Evolutionary conservation across 2,113 vertebrate genomes (phyloP).

Genomic region (Nesospiza acunhae): DNA sequence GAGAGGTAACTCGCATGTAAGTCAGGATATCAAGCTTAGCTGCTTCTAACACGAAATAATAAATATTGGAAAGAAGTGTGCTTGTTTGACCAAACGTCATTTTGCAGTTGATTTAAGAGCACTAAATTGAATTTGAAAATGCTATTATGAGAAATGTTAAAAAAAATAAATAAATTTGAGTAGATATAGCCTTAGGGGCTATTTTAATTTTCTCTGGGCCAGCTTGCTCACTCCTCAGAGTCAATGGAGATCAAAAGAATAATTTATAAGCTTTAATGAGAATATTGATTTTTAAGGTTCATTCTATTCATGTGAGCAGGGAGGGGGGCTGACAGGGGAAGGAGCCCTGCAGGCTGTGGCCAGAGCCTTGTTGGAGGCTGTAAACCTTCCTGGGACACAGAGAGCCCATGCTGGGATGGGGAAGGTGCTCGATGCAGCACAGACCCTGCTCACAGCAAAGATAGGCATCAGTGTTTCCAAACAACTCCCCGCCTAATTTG

Average conservation of each 20-base stretch:
- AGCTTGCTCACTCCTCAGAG: background rate
- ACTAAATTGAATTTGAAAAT: background rate
- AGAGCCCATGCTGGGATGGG: rapidly evolving
- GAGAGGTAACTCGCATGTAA: background rate
- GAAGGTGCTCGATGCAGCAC: background rate
- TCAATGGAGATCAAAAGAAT: background rate
- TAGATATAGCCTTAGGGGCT: background rate
- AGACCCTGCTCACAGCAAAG: background rate
- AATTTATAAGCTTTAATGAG: conserved; percentile 26
- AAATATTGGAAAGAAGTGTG: background rate
- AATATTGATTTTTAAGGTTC: background rate
- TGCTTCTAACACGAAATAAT: background rate
- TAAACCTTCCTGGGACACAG: background rate
- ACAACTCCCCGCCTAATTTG: conserved; percentile 41
- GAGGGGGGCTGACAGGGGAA: rapidly evolving
- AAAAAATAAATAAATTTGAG: background rate
- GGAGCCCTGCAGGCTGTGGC: background rate
- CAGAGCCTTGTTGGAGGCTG: background rate
- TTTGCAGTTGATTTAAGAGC: background rate
- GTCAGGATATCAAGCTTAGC: background rate
- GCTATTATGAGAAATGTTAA: background rate
- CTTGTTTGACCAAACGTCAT: background rate
- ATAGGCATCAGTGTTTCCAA: conserved; percentile 30
- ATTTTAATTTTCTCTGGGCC: background rate
- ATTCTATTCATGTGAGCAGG: background rate